phyloP scores from a whole-genome alignment of 1,140 invertebrate genomes.

The Hypsibius dujardini region DNA sequence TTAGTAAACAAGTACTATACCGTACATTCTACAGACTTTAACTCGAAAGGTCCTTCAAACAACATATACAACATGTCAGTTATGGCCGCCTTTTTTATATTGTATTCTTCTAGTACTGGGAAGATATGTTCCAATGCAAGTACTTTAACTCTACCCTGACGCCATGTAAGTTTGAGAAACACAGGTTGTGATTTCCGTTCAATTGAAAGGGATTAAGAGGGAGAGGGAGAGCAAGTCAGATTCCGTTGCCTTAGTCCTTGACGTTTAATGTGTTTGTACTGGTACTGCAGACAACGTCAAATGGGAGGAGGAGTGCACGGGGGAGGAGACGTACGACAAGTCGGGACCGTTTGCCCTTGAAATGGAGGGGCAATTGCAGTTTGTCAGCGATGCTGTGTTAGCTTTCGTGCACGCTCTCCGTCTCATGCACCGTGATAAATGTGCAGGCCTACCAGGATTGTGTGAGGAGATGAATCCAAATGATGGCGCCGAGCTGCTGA shows the following conservation, averaged over 20 bases:
- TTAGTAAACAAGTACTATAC: too few species aligned
- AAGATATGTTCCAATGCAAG: constrained; percentile 62
- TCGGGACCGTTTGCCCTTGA: constrained; percentile 41
- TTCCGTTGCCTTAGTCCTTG: too few species aligned
- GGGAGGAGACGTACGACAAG: constrained; percentile 43
- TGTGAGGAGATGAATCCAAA: constrained; percentile 71
- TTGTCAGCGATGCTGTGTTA: constrained; percentile 77
- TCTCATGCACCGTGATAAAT: constrained; percentile 63
- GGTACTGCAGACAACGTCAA: constrained; percentile 61
- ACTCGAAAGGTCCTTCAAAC: too few species aligned
- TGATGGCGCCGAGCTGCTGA: constrained; percentile 59
- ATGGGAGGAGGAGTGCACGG: constrained; percentile 48
- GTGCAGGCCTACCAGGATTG: constrained; percentile 47
- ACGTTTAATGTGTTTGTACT: too few species aligned
- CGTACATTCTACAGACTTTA: too few species aligned
- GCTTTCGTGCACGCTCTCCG: constrained; percentile 70
- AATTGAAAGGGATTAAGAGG: too few species aligned
- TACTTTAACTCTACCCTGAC: constrained; percentile 50
- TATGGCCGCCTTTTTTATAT: too few species aligned
- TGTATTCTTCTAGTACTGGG: too few species aligned
- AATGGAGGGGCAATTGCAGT: constrained; percentile 72
- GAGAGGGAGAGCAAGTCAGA: too few species aligned
- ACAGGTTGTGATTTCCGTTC: too few species aligned
- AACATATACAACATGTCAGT: too few species aligned
- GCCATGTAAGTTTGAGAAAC: too few species aligned